Evolutionary conservation across 2,888 invertebrate species (phyloP), one percentile per base, ranked within the genome.

Genomic region (Aleiodes alternator): DNA sequence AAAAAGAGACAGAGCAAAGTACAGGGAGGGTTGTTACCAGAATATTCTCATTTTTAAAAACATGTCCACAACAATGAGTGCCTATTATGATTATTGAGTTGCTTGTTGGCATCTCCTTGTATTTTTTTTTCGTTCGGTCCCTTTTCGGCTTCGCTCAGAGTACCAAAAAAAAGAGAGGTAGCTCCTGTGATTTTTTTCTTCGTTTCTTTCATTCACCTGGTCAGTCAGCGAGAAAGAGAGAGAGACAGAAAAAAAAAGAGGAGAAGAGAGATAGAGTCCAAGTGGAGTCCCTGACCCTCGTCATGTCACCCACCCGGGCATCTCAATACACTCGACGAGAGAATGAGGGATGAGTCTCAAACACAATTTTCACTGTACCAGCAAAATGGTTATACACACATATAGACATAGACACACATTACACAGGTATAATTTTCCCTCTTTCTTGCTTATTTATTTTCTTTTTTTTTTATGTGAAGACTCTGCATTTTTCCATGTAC

Each of bases 1-100:
- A 43, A 57, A 38, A 23, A 38, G 50, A 9, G 55, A n/a, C 1
- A 23, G 23, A 23, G 23, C 1, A 23, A 2, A 53, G 14, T 43
- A 48, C 16, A 55, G 43, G 23, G 23, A 2, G 72, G 70, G 68
- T 69, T 8, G 38, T 38, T 38, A 71, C 61, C 51, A 76, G 73
- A 79, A 79, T 79, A 76, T 84, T 82, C 86, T 85, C 86, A 88
- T 88, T 88, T 87, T 70, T 84, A 81, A 88, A 89, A 89, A 89
- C 89, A 89, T 85, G 85, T 87, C 88, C 87, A 82, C 88, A 89
- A 89, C 89, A 89, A 89, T 87, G 83, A 86, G 82, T 8, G 31
- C 80, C 86, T 84, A 87, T 88, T 87, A 88, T 87, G 85, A 86
- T 86, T 84, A 87, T 87, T 84, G 43, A 9, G 83, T 84, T 80